A percentile compares a stretch with the other conserved stretches of the same genome.
Conservation (phyloP, 1,140 invertebrate genomes). For the Drosophila sp. region DNA sequence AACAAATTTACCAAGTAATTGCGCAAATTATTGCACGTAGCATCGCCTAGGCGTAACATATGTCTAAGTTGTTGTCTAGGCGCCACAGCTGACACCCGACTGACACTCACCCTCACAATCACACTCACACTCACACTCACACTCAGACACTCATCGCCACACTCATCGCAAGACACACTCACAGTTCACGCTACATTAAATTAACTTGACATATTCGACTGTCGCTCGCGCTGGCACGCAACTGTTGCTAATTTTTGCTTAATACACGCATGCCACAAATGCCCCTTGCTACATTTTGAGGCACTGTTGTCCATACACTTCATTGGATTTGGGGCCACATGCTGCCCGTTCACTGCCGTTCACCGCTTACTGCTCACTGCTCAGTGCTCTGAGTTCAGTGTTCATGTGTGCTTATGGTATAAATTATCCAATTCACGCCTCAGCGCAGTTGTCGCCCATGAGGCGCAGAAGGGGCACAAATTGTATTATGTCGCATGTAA, state of each 20-base stretch:
- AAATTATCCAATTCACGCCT: slow-evolving; percentile 81
- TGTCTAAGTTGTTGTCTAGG: slow-evolving; percentile 52
- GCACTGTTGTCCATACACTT: slow-evolving; percentile 47
- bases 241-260: slow-evolving; percentile 82
- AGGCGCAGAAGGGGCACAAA: slow-evolving; percentile 35
- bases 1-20: slow-evolving; percentile 77
- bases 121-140: neutral
- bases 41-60: slow-evolving; percentile 63
- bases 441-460: slow-evolving; percentile 46
- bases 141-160: slow-evolving; percentile 9
- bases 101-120: slow-evolving; percentile 20
- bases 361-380: neutral
- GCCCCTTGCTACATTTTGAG: slow-evolving; percentile 8
- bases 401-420: slow-evolving; percentile 33
- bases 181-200: slow-evolving; percentile 77
- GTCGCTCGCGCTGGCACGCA: slow-evolving; percentile 42
- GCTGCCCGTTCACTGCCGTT: neutral
- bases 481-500: slow-evolving; percentile 74
- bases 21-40: slow-evolving; percentile 83
- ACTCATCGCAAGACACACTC: slow-evolving; percentile 22
- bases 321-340: slow-evolving; percentile 61
- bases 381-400: slow-evolving; percentile 28
- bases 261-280: slow-evolving; percentile 58
- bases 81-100: slow-evolving; percentile 61
- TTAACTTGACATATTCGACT: slow-evolving; percentile 76